phyloP scores from a whole-genome alignment of 2,797 vertebrate genomes.

The Australoheros facetus region DNA sequence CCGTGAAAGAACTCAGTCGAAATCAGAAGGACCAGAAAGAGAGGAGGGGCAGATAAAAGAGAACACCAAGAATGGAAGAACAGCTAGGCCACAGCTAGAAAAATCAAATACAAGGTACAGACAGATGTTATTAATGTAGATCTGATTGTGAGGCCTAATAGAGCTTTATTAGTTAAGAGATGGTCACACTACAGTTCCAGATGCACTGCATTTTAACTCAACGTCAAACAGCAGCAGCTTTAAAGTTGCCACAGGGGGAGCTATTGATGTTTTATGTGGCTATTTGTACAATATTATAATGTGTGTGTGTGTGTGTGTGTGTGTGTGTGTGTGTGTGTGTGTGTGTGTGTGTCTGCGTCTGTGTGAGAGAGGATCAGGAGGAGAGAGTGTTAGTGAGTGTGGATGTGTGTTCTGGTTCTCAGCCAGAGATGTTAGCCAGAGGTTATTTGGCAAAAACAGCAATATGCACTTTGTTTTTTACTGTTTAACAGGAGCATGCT shows the following conservation, averaged over 20 bases:
- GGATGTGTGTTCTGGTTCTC: constrained; percentile 19
- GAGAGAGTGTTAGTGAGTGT: neutral
- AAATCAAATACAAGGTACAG: neutral
- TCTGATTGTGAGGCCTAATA: neutral
- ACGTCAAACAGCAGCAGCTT: constrained; percentile 51
- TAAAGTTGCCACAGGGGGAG: constrained; percentile 71
- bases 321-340: neutral
- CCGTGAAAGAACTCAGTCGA: constrained; percentile 19
- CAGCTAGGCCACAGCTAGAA: constrained; percentile 26
- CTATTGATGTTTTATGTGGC: constrained; percentile 61
- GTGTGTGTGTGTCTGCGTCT: neutral
- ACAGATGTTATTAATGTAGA: neutral
- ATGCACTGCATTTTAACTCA: constrained; percentile 28
- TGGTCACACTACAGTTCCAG: neutral
- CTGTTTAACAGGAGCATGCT: constrained; percentile 32
- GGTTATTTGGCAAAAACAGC: constrained; percentile 61
- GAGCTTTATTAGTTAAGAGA: constrained; percentile 12
- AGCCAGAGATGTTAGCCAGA: constrained; percentile 57
- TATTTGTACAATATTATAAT: constrained; percentile 42
- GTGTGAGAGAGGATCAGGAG: neutral
- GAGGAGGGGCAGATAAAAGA: constrained; percentile 32
- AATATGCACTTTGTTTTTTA: constrained; percentile 26
- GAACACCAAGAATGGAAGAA: constrained; percentile 35
- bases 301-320: neutral
- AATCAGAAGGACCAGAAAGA: constrained; percentile 32